phyloP scores from a whole-genome alignment of 2,797 vertebrate genomes.

The Hemibagrus guttatus region DNA sequence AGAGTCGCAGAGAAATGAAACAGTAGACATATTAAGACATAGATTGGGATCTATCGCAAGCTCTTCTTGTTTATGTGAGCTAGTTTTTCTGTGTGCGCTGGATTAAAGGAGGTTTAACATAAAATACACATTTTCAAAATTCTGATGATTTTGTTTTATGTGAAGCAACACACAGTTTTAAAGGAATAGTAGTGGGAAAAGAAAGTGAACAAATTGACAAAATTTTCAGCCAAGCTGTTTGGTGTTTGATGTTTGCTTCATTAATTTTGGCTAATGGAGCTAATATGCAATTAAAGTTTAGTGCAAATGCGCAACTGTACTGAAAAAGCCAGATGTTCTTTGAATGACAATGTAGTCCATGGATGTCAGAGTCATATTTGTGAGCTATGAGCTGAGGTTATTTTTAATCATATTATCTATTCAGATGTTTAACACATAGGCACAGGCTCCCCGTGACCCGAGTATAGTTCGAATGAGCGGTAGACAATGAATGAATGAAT shows the following conservation, averaged over 20 bases:
- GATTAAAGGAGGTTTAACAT: neutral
- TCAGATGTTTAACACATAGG: neutral
- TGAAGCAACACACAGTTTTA: neutral
- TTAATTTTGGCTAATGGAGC: slow-evolving; percentile 10
- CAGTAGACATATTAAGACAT: neutral
- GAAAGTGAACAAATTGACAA: neutral
- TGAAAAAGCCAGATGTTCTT: neutral
- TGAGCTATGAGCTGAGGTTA: neutral
- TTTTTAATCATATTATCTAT: neutral
- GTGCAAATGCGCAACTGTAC: neutral
- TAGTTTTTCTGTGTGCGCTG: neutral
- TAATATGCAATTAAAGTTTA: neutral
- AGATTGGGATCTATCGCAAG: neutral
- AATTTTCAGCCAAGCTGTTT: neutral
- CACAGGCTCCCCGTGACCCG: no score
- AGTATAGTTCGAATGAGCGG: no score
- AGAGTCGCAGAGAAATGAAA: neutral
- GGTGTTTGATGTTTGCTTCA: neutral
- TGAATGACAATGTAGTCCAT: neutral
- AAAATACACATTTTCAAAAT: neutral
- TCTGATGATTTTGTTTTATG: neutral
- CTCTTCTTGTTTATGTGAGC: neutral
- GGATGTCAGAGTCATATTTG: neutral
- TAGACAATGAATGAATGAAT: no score
- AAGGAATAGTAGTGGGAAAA: neutral